Evolutionary conservation across 2,888 invertebrate genomes (phyloP).

Genomic region (Orthosia gothica): DNA sequence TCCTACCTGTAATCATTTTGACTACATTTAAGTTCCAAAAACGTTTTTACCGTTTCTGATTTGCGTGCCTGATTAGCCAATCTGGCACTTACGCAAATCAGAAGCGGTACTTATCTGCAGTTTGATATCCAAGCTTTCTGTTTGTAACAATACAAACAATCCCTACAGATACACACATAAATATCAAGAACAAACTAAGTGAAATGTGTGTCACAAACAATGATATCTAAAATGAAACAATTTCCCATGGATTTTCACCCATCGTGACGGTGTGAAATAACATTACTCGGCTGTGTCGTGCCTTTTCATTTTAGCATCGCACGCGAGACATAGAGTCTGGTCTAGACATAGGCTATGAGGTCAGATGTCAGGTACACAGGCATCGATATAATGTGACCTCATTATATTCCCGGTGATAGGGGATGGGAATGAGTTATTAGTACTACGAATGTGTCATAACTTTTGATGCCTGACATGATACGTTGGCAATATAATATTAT

Average conservation of each 20-base stretch:
- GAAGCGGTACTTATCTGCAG: not conserved
- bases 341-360: constrained; percentile 66
- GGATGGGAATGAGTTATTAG: constrained; percentile 16
- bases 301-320: constrained; percentile 64
- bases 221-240: constrained; percentile 62
- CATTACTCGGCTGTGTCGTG: constrained; percentile 63
- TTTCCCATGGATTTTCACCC: constrained; percentile 68
- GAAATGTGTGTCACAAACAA: constrained; percentile 63
- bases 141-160: constrained; percentile 17
- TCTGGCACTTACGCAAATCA: not conserved
- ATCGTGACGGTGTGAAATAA: constrained; percentile 69
- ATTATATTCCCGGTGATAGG: constrained; percentile 35
- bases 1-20: not conserved
- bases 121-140: constrained; percentile 3
- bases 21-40: not conserved
- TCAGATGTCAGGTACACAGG: constrained; percentile 61
- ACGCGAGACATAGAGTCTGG: constrained; percentile 67
- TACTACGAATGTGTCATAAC: constrained; percentile 18
- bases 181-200: constrained; percentile 47
- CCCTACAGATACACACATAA: constrained; percentile 39
- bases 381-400: constrained; percentile 43
- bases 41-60: too few species aligned
- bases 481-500: not conserved
- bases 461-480: too few species aligned
- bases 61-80: too few species aligned